These are phyloP conservation scores for Prenolepis imparis DNA, from an alignment of 2,888 invertebrate species.

Conservation along the genomic window DNA sequence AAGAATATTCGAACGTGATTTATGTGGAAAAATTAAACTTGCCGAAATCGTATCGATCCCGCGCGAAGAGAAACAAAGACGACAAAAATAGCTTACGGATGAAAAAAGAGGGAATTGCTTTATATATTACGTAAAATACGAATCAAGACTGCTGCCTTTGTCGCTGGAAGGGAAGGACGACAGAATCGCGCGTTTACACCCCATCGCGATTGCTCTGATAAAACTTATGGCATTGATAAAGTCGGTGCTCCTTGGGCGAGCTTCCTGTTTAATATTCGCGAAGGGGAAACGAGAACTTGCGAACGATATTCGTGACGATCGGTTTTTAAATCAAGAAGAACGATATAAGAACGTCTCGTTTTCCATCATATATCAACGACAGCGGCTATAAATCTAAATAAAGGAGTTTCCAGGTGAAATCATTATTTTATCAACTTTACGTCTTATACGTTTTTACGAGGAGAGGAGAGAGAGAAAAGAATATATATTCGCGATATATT, in stretches of 20 bases:
- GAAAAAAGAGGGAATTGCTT: background rate
- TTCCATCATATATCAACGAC: conserved; percentile 27
- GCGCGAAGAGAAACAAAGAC: background rate
- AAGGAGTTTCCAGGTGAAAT: conserved; percentile 47
- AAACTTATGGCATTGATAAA: conserved; percentile 21
- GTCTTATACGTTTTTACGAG: conserved; percentile 44
- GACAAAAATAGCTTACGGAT: background rate
- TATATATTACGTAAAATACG: background rate
- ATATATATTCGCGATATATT: conserved; percentile 36
- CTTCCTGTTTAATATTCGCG: conserved; percentile 40
- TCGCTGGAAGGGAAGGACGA: background rate
- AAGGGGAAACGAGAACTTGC: conserved; percentile 17
- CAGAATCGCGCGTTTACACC: background rate
- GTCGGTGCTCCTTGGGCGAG: conserved; percentile 32
- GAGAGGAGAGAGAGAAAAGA: conserved; percentile 17
- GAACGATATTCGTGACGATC: conserved; percentile 16
- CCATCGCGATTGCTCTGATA: conserved; percentile 27
- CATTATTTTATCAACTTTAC: conserved; percentile 51
- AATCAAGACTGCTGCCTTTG: background rate
- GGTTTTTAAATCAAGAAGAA: conserved; percentile 30
- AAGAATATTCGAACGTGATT: background rate
- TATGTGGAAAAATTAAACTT: background rate
- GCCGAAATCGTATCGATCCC: background rate
- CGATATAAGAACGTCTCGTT: conserved; percentile 34
- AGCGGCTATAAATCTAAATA: conserved; percentile 49